Percentiles rank a stretch among this genome's conserved stretches.
phyloP scores from a whole-genome alignment of 2,888 invertebrate genomes.

The Nephrotoma appendiculata region DNA sequence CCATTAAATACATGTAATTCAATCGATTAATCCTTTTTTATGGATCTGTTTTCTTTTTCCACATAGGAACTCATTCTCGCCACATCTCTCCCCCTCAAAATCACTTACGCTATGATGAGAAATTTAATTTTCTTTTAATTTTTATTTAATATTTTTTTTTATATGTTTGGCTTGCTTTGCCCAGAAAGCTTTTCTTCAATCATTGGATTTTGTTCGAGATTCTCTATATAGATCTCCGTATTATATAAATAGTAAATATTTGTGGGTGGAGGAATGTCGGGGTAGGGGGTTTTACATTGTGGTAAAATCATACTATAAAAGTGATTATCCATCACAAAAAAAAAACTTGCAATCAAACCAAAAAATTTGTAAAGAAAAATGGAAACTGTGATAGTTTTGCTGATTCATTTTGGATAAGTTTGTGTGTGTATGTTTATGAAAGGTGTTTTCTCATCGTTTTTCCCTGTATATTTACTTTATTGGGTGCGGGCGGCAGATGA shows the following conservation, averaged over 20 bases:
- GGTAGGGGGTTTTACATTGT: background rate
- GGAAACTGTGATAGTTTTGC: background rate
- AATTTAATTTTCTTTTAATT: background rate
- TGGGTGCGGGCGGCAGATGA: background rate
- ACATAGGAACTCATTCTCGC: background rate
- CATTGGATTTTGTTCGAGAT: background rate
- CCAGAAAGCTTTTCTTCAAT: background rate
- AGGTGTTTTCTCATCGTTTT: background rate
- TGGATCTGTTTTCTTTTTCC: background rate
- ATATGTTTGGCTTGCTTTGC: no score
- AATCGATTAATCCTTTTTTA: background rate
- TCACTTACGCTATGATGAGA: background rate
- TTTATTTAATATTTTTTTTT: background rate
- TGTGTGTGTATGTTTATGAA: background rate
- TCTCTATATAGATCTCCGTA: background rate
- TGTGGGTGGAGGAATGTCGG: background rate
- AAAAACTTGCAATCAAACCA: background rate
- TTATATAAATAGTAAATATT: background rate
- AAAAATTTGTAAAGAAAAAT: background rate
- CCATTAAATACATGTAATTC: background rate
- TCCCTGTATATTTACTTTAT: background rate
- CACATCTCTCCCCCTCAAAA: background rate
- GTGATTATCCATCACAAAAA: background rate
- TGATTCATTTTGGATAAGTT: background rate
- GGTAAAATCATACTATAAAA: background rate